Evolutionary conservation across 2,797 vertebrate species (phyloP).

Genomic region (Eulemur mongoz): DNA sequence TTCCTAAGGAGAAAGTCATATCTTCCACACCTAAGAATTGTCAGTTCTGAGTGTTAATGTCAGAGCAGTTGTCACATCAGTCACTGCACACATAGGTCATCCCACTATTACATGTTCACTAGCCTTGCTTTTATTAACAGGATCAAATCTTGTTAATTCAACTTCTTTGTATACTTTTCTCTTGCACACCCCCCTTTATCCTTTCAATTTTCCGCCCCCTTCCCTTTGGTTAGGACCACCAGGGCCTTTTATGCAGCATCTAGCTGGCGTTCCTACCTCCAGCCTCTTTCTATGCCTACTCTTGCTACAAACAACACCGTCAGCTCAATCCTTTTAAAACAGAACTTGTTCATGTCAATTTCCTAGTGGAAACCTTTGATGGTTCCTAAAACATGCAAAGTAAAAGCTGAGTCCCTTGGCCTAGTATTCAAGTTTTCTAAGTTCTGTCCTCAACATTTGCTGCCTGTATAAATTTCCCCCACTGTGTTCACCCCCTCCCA

Average conservation of each 20-base stretch:
- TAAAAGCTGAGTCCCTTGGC: neutral
- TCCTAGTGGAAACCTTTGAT: neutral
- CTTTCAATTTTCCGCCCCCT: neutral
- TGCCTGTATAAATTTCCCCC: neutral
- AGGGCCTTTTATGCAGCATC: neutral
- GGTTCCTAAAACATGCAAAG: neutral
- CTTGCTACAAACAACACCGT: neutral
- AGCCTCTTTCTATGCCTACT: neutral
- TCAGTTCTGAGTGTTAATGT: neutral
- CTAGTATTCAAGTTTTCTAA: neutral
- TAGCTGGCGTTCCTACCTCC: neutral
- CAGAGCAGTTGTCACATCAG: neutral
- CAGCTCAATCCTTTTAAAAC: neutral
- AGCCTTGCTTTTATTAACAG: neutral
- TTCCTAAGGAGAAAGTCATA: neutral
- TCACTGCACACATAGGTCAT: fast-evolving
- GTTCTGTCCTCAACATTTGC: neutral
- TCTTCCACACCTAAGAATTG: neutral
- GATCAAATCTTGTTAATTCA: neutral
- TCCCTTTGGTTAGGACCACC: neutral
- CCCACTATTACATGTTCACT: neutral
- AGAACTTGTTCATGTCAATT: neutral
- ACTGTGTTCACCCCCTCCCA: neutral
- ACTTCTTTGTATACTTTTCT: neutral
- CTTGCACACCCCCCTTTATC: neutral